Conservation (phyloP, 2,888 invertebrate species). For the Beris morrisii region DNA sequence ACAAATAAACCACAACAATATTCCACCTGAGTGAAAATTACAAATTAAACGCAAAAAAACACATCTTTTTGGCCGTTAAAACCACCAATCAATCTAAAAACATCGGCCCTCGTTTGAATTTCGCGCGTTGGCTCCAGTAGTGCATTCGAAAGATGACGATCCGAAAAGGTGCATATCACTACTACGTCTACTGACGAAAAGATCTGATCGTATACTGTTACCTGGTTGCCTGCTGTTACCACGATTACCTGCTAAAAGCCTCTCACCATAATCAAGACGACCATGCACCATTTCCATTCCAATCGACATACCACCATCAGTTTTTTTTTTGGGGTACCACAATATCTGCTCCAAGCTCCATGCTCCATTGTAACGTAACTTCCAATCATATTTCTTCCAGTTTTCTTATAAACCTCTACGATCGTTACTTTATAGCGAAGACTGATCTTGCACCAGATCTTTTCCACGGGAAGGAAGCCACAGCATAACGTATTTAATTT, state of each 20-base stretch:
- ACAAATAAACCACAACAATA: conserved; percentile 10
- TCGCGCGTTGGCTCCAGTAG: no score
- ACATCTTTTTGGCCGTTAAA: no score
- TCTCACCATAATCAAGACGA: no score
- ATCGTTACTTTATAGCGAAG: conserved; percentile 11
- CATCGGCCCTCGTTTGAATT: no score
- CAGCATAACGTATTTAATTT: neutral
- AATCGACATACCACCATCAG: no score
- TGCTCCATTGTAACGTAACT: no score
- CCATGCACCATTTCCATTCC: no score
- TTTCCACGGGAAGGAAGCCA: conserved; percentile 20
- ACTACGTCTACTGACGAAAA: conserved; percentile 31
- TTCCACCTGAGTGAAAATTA: conserved; percentile 15
- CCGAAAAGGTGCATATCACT: neutral
- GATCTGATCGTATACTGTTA: conserved; percentile 31
- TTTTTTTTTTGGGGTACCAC: no score
- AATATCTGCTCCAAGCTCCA: no score
- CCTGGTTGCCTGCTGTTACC: conserved; percentile 22
- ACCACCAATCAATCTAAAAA: no score
- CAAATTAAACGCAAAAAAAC: conserved; percentile 9
- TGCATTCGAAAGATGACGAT: neutral
- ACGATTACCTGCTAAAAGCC: conserved; percentile 9
- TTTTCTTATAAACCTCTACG: neutral
- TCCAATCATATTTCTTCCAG: no score
- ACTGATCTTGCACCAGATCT: neutral